Evolutionary conservation across 2,888 invertebrate genomes (phyloP), one percentile per base, ranked within the genome.

Genomic region (Synergus japonicus): DNA sequence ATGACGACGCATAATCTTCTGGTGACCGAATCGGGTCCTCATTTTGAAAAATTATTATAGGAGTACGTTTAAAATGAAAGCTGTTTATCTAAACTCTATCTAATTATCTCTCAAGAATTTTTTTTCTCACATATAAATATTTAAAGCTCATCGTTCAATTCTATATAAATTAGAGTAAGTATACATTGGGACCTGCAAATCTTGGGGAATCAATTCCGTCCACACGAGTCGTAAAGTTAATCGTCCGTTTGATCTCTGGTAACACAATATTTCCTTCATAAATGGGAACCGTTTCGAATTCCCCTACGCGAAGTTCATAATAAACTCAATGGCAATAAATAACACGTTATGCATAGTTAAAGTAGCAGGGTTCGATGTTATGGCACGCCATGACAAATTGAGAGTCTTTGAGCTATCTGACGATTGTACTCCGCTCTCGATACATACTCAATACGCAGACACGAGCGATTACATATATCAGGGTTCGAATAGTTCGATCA

Each of bases 161-260:
- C 13, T 44, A 15, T 18, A 66, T 67, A 22, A 46, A 67, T 67
- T 12, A 67, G 5, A 44, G 67, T 44, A 44, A 44, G 9, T 67
- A 67, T 46, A 67, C 15, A 67, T 7, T 67, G 43, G 67, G n/a
- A 67, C 67, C 67, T 67, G 67, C 46, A 67, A 44, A 67, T 67
- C 43, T 58, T 54, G 60, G 41, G 63, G 81, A 81, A 78, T 86
- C 83, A 83, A 84, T 87, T 86, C 76, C 76, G 76, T 81, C 76
- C 76, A 76, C n/a, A 66, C 54, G 78, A 69, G 63, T 83, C 65
- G 83, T 81, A 83, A 84, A 84, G 81, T 85, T 86, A 88, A 89
- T 89, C 88, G 86, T 58, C 46, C 81, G 78, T 85, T 85, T 84
- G 85, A 89, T 89, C 88, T 88, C 79, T 81, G 54, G 18, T 54